These are phyloP conservation scores for Apocrypta bakeri DNA, from an alignment of 1,140 invertebrate species.

Conservation along the genomic window DNA sequence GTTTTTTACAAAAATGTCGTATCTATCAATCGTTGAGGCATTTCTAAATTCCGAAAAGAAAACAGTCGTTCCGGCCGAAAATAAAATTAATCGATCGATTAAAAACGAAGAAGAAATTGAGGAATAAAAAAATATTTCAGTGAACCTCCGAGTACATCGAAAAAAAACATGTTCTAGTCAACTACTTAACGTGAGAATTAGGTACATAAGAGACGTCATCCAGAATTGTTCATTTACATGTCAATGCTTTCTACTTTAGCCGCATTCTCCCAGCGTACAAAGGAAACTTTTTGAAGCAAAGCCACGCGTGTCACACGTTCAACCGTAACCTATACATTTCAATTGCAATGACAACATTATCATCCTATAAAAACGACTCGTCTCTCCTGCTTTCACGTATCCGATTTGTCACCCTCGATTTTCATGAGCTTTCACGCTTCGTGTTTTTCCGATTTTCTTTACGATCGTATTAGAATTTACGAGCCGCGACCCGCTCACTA, in stretches of 20 bases:
- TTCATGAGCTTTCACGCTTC: neutral
- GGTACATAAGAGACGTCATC: slow-evolving; percentile 22
- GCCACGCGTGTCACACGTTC: neutral
- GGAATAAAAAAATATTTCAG: no score
- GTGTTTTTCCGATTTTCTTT: neutral
- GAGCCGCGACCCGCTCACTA: neutral
- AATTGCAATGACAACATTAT: neutral
- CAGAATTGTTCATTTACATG: slow-evolving; percentile 42
- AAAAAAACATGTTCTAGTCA: neutral
- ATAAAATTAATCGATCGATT: neutral
- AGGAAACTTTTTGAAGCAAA: neutral
- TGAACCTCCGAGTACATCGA: no score
- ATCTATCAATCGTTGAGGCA: no score
- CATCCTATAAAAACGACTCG: neutral
- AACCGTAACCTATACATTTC: neutral
- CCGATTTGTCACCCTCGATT: neutral
- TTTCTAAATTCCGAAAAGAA: no score
- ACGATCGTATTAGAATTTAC: slow-evolving; percentile 23
- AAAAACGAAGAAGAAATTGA: no score
- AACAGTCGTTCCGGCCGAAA: neutral
- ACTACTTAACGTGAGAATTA: slow-evolving; percentile 26
- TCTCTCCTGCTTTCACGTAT: neutral
- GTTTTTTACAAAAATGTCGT: no score
- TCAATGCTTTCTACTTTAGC: neutral
- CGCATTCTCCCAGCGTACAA: slow-evolving; percentile 1